phyloP scores from a whole-genome alignment of 2,797 vertebrate genomes.

The Caiman crocodilus region DNA sequence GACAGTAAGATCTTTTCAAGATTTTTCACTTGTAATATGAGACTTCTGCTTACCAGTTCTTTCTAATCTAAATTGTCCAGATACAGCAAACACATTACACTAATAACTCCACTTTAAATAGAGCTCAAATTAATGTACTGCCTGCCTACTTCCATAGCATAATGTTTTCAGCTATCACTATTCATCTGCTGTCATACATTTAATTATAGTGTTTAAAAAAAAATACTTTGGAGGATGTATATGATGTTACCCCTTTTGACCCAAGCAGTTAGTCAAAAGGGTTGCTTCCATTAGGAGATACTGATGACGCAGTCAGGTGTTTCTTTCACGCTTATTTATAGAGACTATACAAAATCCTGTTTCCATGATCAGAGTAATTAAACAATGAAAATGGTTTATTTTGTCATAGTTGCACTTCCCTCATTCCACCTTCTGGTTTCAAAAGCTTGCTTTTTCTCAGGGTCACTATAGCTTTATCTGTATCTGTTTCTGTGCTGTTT shows the following conservation, averaged over 20 bases:
- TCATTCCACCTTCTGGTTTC: background rate
- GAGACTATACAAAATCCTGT: rapidly evolving
- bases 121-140: constrained; percentile 37
- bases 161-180: background rate
- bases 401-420: background rate
- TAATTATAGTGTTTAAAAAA: background rate
- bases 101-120: constrained; percentile 46
- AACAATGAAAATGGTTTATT: background rate
- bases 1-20: constrained; percentile 47
- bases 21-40: constrained; percentile 56
- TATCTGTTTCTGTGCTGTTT: background rate
- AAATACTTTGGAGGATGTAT: background rate
- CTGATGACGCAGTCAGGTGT: rapidly evolving
- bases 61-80: constrained; percentile 43
- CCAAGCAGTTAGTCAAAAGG: background rate
- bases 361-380: background rate
- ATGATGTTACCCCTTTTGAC: background rate
- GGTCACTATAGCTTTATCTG: background rate
- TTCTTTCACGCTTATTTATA: background rate
- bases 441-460: rapidly evolving
- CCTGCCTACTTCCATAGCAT: background rate
- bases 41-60: constrained; percentile 40
- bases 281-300: background rate
- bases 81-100: background rate
- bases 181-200: background rate